Base-by-base conservation (phyloP, 2,113 vertebrate genomes). In the Aleadryas rufinucha region DNA sequence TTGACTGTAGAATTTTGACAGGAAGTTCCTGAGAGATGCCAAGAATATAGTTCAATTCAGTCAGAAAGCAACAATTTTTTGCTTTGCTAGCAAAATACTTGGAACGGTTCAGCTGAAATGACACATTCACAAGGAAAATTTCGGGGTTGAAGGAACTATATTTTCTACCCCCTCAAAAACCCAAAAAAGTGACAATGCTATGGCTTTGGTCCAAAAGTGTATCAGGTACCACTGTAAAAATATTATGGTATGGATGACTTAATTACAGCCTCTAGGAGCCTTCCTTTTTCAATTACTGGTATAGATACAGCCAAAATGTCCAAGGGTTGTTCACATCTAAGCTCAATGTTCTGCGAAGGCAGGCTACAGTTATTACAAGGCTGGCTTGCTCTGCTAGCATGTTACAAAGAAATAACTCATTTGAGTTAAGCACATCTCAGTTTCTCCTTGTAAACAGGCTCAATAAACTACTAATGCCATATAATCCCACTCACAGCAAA, bases 1-100 rank as follows among this genome's bases (percentile, higher is more conserved):
- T 59, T 80, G 19, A 47, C n/a, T 65, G 13, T 30, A 61, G 11
- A 80, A 83, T 88, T 90, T 71, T 93, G 75, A 80, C 45, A 64
- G 31, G 13, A 85, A 31, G 8, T 56, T 71, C 41, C 49, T 26
- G 19, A 82, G 10, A 91, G 3, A 23, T 84, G 35, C 39, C 42
- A 84, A 81, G 39, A 74, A 54, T 18, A 22, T 27, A 85, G 15
- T 41, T 78, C 23, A 37, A 53, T 54, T 80, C 41, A 66, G 8
- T 4, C 22, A 68, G 10, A 85, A 91, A 91, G 1, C 3, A 77
- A 64, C 3, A 2, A 2, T 24, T 39, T 54, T 89, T 87, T 68
- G 10, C 12, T 72, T 87, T 85, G 7, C 13, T 78, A 66, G 23
- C 30, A 78, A 83, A 92, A 81, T 42, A 50, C 4, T 69, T 54